phyloP scores from a whole-genome alignment of 2,113 vertebrate genomes.

The Salvator merianae region DNA sequence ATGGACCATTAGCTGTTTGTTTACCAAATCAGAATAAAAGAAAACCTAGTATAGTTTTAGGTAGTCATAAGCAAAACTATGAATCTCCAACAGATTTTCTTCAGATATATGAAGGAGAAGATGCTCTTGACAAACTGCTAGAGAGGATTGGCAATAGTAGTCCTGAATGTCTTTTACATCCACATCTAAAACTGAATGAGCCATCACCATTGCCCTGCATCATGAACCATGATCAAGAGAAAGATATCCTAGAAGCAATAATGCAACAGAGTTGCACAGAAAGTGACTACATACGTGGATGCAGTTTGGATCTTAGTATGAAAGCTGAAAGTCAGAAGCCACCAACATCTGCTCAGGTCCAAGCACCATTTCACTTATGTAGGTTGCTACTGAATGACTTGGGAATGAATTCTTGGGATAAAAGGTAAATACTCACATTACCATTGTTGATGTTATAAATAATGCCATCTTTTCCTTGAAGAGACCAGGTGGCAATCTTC shows the following conservation, averaged over 20 bases:
- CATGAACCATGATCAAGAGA: slow-evolving; percentile 88
- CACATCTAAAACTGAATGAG: slow-evolving; percentile 85
- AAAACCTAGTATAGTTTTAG: slow-evolving; percentile 4
- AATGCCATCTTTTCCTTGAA: not conserved
- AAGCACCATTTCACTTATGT: slow-evolving; percentile 95
- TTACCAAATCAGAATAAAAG: not conserved
- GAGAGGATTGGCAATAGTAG: slow-evolving; percentile 87
- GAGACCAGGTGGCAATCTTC: not conserved
- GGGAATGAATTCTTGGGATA: slow-evolving; percentile 98
- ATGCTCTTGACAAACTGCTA: slow-evolving; percentile 86
- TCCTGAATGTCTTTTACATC: slow-evolving; percentile 90
- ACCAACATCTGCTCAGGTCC: slow-evolving; percentile 82
- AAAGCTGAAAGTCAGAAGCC: slow-evolving; percentile 76
- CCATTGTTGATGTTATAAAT: not conserved
- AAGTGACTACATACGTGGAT: slow-evolving; percentile 77
- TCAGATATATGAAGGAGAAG: slow-evolving; percentile 79
- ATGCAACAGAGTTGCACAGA: slow-evolving; percentile 83
- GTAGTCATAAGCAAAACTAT: slow-evolving; percentile 15
- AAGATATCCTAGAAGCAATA: slow-evolving; percentile 82
- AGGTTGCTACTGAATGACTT: slow-evolving; percentile 90
- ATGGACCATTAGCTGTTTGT: slow-evolving; percentile 82
- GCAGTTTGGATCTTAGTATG: slow-evolving; percentile 70
- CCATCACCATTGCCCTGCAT: slow-evolving; percentile 84
- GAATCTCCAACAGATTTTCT: slow-evolving; percentile 40
- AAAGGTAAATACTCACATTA: slow-evolving; percentile 80